phyloP scores from a whole-genome alignment of 2,888 invertebrate species.

The Drosophila pegasa region DNA sequence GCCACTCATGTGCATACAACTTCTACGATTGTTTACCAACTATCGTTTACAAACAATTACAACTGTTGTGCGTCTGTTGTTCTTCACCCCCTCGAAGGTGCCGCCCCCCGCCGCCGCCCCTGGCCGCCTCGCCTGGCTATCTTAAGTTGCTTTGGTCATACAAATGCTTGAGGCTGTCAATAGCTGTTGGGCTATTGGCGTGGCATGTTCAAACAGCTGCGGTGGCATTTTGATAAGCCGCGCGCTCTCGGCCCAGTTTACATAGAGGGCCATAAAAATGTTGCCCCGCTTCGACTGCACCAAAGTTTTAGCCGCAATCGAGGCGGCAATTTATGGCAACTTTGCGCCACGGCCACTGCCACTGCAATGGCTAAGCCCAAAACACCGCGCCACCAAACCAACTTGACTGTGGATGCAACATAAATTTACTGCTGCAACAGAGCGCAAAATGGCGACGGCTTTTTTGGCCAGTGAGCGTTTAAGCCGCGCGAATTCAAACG shows the following conservation, averaged over 20 bases:
- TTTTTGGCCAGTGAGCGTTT: conserved; percentile 59
- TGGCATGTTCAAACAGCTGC: conserved; percentile 56
- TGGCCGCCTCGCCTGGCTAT: conserved; percentile 16
- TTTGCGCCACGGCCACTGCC: conserved; percentile 57
- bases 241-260: conserved; percentile 59
- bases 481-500: conserved; percentile 74
- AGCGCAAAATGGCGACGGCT: conserved; percentile 62
- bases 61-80: conserved; percentile 68
- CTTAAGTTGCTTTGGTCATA: conserved; percentile 28
- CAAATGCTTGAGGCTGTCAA: conserved; percentile 64
- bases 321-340: conserved; percentile 81
- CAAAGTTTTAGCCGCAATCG: conserved; percentile 68
- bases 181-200: conserved; percentile 48
- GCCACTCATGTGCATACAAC: conserved; percentile 68
- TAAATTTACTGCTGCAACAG: conserved; percentile 63
- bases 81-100: no score
- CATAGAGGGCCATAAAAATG: conserved; percentile 43
- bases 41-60: conserved; percentile 80
- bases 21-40: conserved; percentile 67
- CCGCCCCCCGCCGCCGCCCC: background rate
- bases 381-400: conserved; percentile 8
- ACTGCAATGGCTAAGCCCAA: conserved; percentile 39
- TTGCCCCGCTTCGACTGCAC: conserved; percentile 24
- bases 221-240: conserved; percentile 48
- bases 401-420: conserved; percentile 41